Base-by-base conservation (phyloP, 2,888 invertebrate genomes). In the Masnerella sp. region DNA sequence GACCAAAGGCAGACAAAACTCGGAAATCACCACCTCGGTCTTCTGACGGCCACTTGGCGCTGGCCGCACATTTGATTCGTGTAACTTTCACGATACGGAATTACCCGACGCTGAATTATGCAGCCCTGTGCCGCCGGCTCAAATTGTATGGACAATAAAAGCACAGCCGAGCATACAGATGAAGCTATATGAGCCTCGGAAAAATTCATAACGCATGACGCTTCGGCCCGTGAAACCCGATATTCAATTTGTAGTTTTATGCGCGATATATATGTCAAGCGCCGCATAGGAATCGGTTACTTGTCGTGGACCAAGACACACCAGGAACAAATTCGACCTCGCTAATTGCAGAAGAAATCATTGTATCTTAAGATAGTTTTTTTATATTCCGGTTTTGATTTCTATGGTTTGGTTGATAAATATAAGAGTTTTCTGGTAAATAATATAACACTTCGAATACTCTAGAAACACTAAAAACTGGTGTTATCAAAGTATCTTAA, bases 141-240 rank as follows among this genome's bases (percentile, higher is more conserved):
- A 42, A 72, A 72, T 65, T 65, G 65, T 65, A 72, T 54, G 67
- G 56, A 72, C 72, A 72, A 72, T 67, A 72, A 72, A 72, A 72
- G 72, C 54, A 59, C 67, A 56, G 61, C 12, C 54, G 38, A 20
- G 72, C 72, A 65, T 72, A 72, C 72, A 61, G 43, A 72, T 67
- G 65, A 61, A 61, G 49, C 22, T 42, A 54, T 67, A 47, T 47
- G 52, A 59, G 59, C 14, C 42, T 61, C 15, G 56, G 61, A 65
- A 74, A 74, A 70, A 74, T 70, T 70, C 59, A 69, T 56, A 69
- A 52, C 68, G 61, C 36, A 56, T 42, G 58, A 15, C 38, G 59
- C 52, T 59, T 65, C 51, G 45, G 49, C 22, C 59, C 54, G 71
- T 45, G 45, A 49, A 59, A 43, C 58, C 5, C 64, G 58, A 58